Evolutionary conservation across 2,888 invertebrate genomes (phyloP).

Genomic region (Lamellibrachia satsuma): DNA sequence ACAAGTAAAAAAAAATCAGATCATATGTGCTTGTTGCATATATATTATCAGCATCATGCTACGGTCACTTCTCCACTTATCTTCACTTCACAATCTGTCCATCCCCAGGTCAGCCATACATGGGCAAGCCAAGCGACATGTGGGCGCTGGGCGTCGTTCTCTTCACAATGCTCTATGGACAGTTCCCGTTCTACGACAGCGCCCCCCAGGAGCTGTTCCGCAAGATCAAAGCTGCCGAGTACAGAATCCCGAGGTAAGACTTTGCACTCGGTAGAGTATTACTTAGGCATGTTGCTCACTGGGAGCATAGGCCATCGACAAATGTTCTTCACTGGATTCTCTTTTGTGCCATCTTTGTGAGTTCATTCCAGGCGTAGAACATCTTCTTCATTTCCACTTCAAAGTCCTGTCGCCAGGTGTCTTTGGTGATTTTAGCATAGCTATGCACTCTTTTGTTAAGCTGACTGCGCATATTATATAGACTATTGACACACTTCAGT

Average conservation of each 20-base stretch:
- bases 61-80: no score
- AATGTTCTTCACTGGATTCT: no score
- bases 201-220: slow-evolving; percentile 78
- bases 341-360: no score
- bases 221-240: slow-evolving; percentile 72
- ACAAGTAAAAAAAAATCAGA: no score
- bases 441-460: neutral
- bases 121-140: slow-evolving; percentile 84
- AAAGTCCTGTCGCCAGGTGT: neutral
- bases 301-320: neutral
- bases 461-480: no score
- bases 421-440: slow-evolving; percentile 14
- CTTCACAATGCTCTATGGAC: slow-evolving; percentile 82
- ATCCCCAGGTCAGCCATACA: slow-evolving; percentile 73
- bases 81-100: neutral
- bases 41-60: no score
- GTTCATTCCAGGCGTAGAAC: no score
- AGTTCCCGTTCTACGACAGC: slow-evolving; percentile 83
- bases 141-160: slow-evolving; percentile 83
- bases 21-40: no score
- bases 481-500: no score
- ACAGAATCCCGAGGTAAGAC: slow-evolving; percentile 42
- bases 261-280: neutral
- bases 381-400: no score
- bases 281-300: neutral